Percentiles rank a stretch among this genome's conserved stretches.
Evolutionary conservation across 2,113 vertebrate species (phyloP).

Genomic region (Lamprologus speciosus): DNA sequence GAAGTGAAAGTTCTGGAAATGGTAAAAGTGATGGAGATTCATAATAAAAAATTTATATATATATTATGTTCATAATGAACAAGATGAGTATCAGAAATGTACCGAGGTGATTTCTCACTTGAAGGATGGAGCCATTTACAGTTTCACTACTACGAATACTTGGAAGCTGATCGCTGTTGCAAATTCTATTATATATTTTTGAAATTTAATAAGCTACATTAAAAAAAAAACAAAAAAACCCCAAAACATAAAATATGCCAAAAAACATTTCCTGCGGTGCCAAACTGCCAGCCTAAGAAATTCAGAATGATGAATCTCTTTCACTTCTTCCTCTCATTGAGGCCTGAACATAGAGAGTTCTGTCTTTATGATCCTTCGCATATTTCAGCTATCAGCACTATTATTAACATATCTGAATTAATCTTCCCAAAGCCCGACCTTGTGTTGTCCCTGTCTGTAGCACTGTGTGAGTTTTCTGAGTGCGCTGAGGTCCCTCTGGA

Average conservation of each 20-base stretch:
- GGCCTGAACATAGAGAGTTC: neutral
- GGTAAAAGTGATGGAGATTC: neutral
- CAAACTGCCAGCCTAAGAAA: neutral
- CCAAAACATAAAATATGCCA: neutral
- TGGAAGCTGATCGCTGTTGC: neutral
- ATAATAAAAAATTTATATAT: neutral
- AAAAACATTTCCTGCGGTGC: neutral
- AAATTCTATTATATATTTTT: neutral
- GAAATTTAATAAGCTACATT: neutral
- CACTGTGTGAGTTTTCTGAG: slow-evolving; percentile 85
- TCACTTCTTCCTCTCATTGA: neutral
- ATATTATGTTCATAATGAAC: neutral
- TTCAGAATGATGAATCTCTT: neutral
- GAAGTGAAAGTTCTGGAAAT: neutral
- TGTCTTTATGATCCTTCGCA: neutral
- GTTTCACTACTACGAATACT: fast-evolving
- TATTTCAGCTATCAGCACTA: neutral
- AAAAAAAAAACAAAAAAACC: fast-evolving
- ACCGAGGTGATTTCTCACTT: neutral
- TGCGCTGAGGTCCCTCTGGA: slow-evolving; percentile 92
- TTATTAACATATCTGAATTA: neutral
- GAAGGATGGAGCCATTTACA: neutral
- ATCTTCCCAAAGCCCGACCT: slow-evolving; percentile 68
- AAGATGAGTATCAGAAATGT: neutral
- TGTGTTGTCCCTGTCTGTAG: slow-evolving; percentile 88